A percentile compares a stretch with the other conserved stretches of the same genome.
Conservation (phyloP, 2,888 invertebrate genomes). For the Ceriagrion tenellum region DNA sequence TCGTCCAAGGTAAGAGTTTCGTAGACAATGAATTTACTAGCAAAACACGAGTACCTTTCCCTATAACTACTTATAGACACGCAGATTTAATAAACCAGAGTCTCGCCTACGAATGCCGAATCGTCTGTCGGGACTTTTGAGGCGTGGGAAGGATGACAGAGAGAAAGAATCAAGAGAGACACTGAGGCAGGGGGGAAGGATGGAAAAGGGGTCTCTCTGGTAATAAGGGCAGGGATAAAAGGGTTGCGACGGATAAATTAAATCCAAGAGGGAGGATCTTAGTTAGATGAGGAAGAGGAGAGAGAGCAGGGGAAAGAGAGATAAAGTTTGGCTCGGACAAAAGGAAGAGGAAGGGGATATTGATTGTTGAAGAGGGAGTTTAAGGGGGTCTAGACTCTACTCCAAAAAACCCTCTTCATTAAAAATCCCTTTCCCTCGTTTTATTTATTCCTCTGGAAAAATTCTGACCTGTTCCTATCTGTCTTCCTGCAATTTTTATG, state of each 20-base stretch:
- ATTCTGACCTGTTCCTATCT: conserved; percentile 38
- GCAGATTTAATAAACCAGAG: background rate
- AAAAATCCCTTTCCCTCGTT: conserved; percentile 56
- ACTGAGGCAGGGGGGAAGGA: background rate
- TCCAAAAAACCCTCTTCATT: conserved; percentile 53
- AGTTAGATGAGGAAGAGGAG: conserved; percentile 22
- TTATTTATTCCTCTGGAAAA: conserved; percentile 43
- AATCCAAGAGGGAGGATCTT: background rate
- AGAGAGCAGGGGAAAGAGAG: too few relatives aligned
- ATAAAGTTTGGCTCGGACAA: background rate
- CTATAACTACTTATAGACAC: too few relatives aligned
- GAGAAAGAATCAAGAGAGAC: background rate
- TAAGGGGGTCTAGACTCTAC: background rate
- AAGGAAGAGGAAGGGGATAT: conserved; percentile 26
- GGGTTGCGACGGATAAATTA: background rate
- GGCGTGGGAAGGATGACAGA: background rate
- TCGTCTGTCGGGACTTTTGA: background rate
- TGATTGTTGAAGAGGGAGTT: background rate
- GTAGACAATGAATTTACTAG: too few relatives aligned
- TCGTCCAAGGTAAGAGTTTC: too few relatives aligned
- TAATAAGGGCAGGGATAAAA: background rate
- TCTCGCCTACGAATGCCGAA: background rate
- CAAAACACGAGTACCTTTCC: too few relatives aligned
- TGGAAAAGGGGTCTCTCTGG: background rate
- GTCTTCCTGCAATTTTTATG: conserved; percentile 17